Evolutionary conservation across 92 coral and sea anemone species (phyloP), one percentile per base, ranked within the genome.

Genomic region (Scolanthus callimorphus): DNA sequence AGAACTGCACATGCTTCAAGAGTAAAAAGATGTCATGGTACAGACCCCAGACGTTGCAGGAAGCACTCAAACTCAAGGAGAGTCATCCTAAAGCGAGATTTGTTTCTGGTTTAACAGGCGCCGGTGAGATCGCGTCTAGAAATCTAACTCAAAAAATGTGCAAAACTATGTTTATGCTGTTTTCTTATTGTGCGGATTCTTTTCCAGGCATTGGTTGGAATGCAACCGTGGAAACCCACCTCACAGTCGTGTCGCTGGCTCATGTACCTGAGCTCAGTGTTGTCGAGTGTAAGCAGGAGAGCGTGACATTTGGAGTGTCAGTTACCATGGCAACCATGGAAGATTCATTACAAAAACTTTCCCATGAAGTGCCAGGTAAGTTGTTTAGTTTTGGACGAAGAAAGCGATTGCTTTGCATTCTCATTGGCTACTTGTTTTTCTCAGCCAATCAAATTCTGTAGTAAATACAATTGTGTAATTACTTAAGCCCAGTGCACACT

Each of bases 191-290:
- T 34, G 6, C 9, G 15, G 15, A 6, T 6, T 34, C 15, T 34
- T 6, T 34, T 23, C 4, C 2, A 63, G 58, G 57, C 11, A 43
- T 28, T 49, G 46, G 69, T 25, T 47, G 45, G 28, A 28, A 11
- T 3, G 39, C 39, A 24, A 47, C 38, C 19, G 26, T 29, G 13
- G 58, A 63, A 1, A 17, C 27, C 17, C 59, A 50, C 13, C n/a
- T 49, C 3, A 20, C 47, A 21, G 25, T 63, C 43, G 17, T 59
- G 34, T 47, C 69, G 20, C 69, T 49, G 11, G 22, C 79, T 1
- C 71, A 73, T 57, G 39, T 73, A 21, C 71, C 79, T 46, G 79
- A 73, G 27, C 58, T 73, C 1, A 64, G 30, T 6, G 71, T 31
- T 17, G 79, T 73, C 17, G 20, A 49, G 29, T 29, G 31, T 6